These are phyloP conservation scores for Ceramica pisi DNA, from an alignment of 2,888 invertebrate genomes.

Conservation along the genomic window DNA sequence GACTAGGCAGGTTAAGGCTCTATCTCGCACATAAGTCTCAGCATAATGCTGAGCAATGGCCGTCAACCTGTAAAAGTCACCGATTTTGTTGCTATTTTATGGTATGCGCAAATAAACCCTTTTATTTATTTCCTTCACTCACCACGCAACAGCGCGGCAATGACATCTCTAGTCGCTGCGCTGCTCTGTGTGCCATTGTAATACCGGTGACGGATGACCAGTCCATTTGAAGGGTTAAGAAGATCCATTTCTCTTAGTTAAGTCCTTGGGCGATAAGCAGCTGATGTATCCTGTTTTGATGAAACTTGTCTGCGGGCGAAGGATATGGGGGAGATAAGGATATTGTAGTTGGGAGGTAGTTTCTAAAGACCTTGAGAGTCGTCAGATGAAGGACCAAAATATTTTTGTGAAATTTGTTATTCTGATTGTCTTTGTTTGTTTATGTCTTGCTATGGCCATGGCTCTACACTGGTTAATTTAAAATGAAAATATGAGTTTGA, in stretches of 20 bases:
- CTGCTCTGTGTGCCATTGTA: conserved; percentile 8
- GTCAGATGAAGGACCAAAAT: background rate
- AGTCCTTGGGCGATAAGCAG: conserved; percentile 41
- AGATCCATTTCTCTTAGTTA: conserved; percentile 48
- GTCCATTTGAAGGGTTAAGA: conserved; percentile 46
- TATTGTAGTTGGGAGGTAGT: background rate
- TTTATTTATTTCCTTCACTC: too few species aligned
- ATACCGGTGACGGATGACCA: conserved; percentile 45
- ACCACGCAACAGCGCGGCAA: background rate
- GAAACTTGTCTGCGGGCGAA: conserved; percentile 5
- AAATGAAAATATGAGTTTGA: too few species aligned
- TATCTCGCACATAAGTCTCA: too few species aligned
- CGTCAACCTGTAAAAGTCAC: too few species aligned
- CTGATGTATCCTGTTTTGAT: conserved; percentile 39
- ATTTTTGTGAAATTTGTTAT: background rate
- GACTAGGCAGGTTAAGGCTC: too few species aligned
- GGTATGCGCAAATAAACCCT: too few species aligned
- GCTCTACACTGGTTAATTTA: too few species aligned
- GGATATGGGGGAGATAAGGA: background rate
- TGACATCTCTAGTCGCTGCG: background rate
- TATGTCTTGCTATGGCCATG: too few species aligned
- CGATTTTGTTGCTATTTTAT: too few species aligned
- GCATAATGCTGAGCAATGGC: too few species aligned
- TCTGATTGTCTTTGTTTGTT: too few species aligned
- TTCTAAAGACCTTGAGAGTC: conserved; percentile 1